phyloP scores from a whole-genome alignment of 2,797 vertebrate species.

The Halcyon chelicuti region DNA sequence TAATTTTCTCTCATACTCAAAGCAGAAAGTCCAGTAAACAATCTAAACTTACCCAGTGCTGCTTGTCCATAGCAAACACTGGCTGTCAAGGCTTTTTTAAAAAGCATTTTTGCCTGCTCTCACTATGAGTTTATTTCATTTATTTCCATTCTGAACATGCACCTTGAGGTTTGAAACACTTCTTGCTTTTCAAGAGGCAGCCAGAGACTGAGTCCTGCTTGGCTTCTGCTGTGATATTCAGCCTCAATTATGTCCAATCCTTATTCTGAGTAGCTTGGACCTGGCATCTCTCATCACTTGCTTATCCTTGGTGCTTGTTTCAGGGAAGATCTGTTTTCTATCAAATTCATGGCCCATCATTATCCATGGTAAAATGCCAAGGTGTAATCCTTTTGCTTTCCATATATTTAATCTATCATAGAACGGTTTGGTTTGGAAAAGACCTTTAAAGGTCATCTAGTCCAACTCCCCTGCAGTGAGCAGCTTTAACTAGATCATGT shows the following conservation, averaged over 20 bases:
- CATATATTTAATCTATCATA: neutral
- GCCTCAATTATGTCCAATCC: neutral
- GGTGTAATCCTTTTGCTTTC: neutral
- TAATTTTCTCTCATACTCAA: neutral
- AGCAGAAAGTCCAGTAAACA: neutral
- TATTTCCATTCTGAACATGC: neutral
- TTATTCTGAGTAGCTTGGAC: neutral
- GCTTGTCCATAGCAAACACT: neutral
- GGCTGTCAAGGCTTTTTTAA: neutral
- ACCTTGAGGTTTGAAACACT: neutral
- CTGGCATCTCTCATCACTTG: neutral
- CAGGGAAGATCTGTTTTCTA: neutral
- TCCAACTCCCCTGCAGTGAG: too few relatives aligned
- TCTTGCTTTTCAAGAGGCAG: neutral
- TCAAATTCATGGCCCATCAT: neutral
- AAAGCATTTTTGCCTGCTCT: neutral
- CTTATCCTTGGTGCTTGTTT: neutral
- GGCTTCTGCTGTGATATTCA: neutral
- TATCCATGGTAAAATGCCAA: neutral
- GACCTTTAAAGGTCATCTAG: too few relatives aligned
- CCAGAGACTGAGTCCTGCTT: neutral
- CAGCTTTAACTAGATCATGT: too few relatives aligned
- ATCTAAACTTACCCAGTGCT: neutral
- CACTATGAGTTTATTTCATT: neutral
- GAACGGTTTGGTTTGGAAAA: neutral